Evolutionary conservation across 2,888 invertebrate species (phyloP), one percentile per base, ranked within the genome.

Genomic region (Xanthorhoe spadicearia): DNA sequence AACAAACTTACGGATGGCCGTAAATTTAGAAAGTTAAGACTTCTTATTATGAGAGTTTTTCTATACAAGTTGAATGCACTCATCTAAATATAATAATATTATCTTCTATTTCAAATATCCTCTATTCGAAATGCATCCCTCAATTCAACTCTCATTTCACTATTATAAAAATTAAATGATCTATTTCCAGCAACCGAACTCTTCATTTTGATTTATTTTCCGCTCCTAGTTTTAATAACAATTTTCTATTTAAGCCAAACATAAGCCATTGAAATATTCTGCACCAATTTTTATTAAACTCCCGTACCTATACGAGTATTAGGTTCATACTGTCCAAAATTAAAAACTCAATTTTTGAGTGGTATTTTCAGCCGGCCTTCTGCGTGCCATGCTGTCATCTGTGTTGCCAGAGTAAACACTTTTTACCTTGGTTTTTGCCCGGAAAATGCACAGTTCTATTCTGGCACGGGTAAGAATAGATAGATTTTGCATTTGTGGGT

Each of bases 361-460:
- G 28, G 43, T 46, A 55, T 51, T 65, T 65, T 48, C 17, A 7
- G 23, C 28, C 35, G 66, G 53, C 66, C 61, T 66, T 66, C 66
- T 66, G 46, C 60, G 8, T 13, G 19, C 46, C 50, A 15, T 28
- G 57, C 66, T 66, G 66, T 66, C 61, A 66, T 43, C 49, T 57
- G 54, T 48, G 18, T 18, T 52, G 61, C 49, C 66, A 66, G 61
- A 54, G 61, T 58, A 66, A 66, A 66, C 58, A 66, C 1, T 28
- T 57, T 57, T 48, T 55, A 46, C 60, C 53, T 35, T 15, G 51
- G 46, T 17, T 55, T 62, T 50, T 38, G 50, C 43, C 52, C 28
- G 35, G 15, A 49, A 53, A 66, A 61, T 61, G 61, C 66, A 66
- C 54, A 17, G 43, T 61, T 61, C 58, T 66, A 62, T 66, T 66